Conservation (phyloP, 2,888 invertebrate genomes). For the Furcula furcula region DNA sequence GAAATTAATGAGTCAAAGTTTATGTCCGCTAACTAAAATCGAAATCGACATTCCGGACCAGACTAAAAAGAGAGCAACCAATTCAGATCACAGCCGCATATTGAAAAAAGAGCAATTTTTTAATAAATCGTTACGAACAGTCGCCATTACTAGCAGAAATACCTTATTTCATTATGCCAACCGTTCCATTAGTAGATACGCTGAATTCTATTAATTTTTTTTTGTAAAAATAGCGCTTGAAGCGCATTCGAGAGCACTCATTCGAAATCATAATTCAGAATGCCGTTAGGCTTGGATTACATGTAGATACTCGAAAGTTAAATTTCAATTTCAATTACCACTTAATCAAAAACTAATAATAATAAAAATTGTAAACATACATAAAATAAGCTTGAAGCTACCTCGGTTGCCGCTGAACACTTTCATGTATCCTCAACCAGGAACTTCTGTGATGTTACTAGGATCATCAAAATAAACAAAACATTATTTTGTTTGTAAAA, state of each 20-base stretch:
- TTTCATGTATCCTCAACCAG: no score
- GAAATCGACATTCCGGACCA: constrained; percentile 20
- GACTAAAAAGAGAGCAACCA: constrained; percentile 25
- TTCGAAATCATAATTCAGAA: constrained; percentile 9
- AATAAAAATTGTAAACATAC: no score
- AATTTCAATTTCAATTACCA: no score
- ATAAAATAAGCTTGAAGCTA: no score
- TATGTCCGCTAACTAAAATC: background rate
- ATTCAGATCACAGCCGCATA: constrained; percentile 43
- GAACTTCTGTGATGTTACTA: no score
- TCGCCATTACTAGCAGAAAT: constrained; percentile 63
- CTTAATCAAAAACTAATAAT: no score
- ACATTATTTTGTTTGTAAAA: no score
- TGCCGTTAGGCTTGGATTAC: no score
- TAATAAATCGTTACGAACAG: constrained; percentile 63
- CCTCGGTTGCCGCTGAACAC: no score
- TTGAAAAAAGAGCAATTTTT: constrained; percentile 66
- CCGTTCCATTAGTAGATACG: constrained; percentile 77
- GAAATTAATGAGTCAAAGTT: background rate
- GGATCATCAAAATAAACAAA: no score
- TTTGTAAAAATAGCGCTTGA: constrained; percentile 55
- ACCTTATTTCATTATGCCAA: constrained; percentile 75
- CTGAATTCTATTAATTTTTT: constrained; percentile 73
- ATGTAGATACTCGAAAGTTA: no score
- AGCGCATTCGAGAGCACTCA: constrained; percentile 23